Conservation (phyloP, 2,888 invertebrate species). For the Blastobasis adustella region DNA sequence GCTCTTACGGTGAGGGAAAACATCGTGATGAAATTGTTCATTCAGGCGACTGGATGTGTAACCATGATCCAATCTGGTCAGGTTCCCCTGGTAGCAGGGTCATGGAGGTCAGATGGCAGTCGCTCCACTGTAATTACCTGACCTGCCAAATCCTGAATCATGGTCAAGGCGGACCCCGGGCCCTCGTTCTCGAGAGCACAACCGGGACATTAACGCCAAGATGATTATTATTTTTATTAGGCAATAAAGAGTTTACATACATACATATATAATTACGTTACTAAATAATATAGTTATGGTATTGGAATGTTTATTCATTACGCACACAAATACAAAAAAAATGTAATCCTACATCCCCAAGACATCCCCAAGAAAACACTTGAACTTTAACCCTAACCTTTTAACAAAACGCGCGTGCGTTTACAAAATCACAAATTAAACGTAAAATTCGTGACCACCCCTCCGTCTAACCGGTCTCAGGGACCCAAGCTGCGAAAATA, state of each 20-base stretch:
- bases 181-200: no score
- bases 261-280: not conserved
- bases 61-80: no score
- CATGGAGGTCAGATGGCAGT: no score
- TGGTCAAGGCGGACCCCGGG: no score
- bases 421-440: constrained; percentile 63
- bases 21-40: no score
- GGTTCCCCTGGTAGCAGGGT: no score
- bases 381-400: constrained; percentile 59
- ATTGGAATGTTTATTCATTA: not conserved
- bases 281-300: not conserved
- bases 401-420: constrained; percentile 55
- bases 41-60: no score
- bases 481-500: constrained; percentile 66
- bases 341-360: not conserved
- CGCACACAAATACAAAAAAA: not conserved
- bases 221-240: not conserved
- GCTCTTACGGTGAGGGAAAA: no score
- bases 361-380: constrained; percentile 14
- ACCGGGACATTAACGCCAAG: no score
- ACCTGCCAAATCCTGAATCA: no score
- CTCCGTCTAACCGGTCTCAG: constrained; percentile 40
- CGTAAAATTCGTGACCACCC: constrained; percentile 57
- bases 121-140: no score
- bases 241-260: not conserved